Evolutionary conservation across 2,797 vertebrate species (phyloP).

Genomic region (Mastacembelus armatus): DNA sequence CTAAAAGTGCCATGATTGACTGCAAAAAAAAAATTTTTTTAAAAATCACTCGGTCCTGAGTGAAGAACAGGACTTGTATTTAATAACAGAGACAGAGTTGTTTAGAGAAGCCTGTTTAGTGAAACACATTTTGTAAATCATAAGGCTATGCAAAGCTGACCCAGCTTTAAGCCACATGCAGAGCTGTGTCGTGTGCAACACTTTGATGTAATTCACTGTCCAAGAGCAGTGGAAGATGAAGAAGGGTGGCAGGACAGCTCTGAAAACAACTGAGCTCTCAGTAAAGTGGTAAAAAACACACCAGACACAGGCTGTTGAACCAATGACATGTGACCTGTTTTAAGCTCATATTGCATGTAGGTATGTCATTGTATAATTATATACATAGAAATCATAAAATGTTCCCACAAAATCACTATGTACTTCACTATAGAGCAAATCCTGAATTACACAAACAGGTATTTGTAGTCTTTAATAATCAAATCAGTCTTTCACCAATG

Average conservation of each 20-base stretch:
- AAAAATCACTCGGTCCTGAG: not conserved
- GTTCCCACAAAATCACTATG: not conserved
- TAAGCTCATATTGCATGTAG: not conserved
- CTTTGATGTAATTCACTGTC: conserved; percentile 65
- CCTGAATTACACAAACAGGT: not conserved
- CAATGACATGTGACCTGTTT: conserved; percentile 8
- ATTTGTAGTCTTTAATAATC: not conserved
- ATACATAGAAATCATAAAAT: not conserved
- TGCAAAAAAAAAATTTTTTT: conserved; percentile 1
- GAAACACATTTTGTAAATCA: conserved; percentile 49
- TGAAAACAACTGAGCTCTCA: conserved; percentile 22
- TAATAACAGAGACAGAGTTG: conserved; percentile 37
- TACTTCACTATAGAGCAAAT: not conserved
- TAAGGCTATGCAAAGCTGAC: conserved; percentile 38
- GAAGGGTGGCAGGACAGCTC: conserved; percentile 9
- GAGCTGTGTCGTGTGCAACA: conserved; percentile 43
- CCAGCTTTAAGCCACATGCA: conserved; percentile 48
- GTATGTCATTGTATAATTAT: not conserved
- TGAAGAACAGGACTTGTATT: conserved; percentile 21
- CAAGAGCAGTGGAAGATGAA: conserved; percentile 42
- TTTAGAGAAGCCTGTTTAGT: conserved; percentile 52
- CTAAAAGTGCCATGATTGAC: not conserved
- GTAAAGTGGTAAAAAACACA: too few species aligned
- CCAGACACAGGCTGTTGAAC: conserved; percentile 5
- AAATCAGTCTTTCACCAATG: fast-evolving